Conservation (phyloP, 2,797 vertebrate genomes). For the Fratercula arctica region DNA sequence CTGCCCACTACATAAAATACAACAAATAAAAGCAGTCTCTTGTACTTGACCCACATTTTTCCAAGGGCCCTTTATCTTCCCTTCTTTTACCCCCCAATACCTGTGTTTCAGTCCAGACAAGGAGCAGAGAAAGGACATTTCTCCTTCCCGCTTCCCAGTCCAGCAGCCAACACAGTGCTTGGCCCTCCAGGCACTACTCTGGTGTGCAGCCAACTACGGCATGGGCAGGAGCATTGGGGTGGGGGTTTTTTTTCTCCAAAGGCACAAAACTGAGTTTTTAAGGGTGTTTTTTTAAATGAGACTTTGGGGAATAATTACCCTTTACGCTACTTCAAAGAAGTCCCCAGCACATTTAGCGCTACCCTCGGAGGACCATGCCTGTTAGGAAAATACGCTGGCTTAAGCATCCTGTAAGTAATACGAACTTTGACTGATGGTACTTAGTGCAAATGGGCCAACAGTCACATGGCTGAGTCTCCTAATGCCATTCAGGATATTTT, state of each 20-base stretch:
- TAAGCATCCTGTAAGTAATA: constrained; percentile 38
- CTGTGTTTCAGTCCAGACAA: neutral
- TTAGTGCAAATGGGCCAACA: constrained; percentile 18
- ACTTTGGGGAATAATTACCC: constrained; percentile 14
- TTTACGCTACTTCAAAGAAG: constrained; percentile 25
- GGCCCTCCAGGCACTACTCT: neutral
- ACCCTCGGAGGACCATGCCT: neutral
- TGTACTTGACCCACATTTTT: neutral
- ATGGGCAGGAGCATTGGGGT: neutral
- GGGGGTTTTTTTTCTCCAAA: neutral
- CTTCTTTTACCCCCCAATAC: neutral
- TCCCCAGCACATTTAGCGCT: neutral
- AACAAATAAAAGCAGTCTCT: neutral
- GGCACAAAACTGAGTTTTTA: neutral
- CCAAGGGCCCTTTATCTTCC: neutral
- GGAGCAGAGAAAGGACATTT: neutral
- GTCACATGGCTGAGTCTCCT: neutral
- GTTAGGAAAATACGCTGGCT: constrained; percentile 13
- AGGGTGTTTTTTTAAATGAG: neutral
- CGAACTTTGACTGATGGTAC: constrained; percentile 24
- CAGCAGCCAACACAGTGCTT: neutral
- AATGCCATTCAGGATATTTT: constrained; percentile 40
- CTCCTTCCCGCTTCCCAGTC: neutral
- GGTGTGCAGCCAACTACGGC: neutral
- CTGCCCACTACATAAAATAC: neutral